A percentile compares a stretch with the other conserved stretches of the same genome.
Conservation (phyloP, 1,140 invertebrate species). For the Drosophila tristis region DNA sequence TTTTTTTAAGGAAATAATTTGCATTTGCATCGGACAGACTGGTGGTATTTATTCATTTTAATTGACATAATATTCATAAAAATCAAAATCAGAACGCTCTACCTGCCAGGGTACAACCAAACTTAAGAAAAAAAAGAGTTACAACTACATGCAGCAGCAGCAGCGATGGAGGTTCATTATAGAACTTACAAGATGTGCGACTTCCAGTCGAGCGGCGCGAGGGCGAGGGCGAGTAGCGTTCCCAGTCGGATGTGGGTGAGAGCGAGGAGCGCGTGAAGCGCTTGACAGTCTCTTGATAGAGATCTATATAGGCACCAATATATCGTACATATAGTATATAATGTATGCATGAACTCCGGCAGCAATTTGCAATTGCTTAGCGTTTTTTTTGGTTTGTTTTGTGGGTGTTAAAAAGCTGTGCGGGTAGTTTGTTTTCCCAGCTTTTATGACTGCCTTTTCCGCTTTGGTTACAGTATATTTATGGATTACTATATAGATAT, state of each 20-base stretch:
- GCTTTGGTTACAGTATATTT: slow-evolving; percentile 36
- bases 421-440: slow-evolving; percentile 30
- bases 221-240: slow-evolving; percentile 75
- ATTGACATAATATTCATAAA: too few relatives aligned
- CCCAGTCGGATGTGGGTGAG: slow-evolving; percentile 82
- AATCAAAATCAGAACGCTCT: too few relatives aligned
- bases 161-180: slow-evolving; percentile 7
- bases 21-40: too few relatives aligned
- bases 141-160: slow-evolving; percentile 32
- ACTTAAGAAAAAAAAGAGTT: neutral
- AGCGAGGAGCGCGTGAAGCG: slow-evolving; percentile 83
- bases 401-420: slow-evolving; percentile 54
- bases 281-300: slow-evolving; percentile 83
- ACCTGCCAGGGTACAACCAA: too few relatives aligned
- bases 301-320: slow-evolving; percentile 54
- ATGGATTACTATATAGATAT: slow-evolving; percentile 17
- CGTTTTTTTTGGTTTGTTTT: slow-evolving; percentile 8
- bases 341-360: slow-evolving; percentile 15
- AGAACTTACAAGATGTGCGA: slow-evolving; percentile 78
- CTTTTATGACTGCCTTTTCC: slow-evolving; percentile 34
- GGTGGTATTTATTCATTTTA: too few relatives aligned
- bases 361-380: slow-evolving; percentile 40
- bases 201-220: slow-evolving; percentile 73
- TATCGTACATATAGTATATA: slow-evolving; percentile 23
- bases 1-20: too few relatives aligned